Base-by-base conservation (phyloP, 2,797 vertebrate species). In the Arremon brunneinucha region DNA sequence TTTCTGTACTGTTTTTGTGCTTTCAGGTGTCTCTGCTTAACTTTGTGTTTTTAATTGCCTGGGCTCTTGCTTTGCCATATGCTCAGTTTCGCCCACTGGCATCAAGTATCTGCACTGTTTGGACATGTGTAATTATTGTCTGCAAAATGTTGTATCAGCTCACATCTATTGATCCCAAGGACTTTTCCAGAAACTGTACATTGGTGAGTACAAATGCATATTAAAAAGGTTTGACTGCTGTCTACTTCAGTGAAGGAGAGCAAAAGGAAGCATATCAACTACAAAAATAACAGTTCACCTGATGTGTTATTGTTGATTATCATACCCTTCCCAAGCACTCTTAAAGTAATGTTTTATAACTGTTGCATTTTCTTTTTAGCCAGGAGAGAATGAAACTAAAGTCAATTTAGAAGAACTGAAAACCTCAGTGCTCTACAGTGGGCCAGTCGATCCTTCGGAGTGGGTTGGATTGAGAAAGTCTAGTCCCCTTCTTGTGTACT, bases 141-240 rank as follows among this genome's bases (percentile, higher is more conserved):
- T 99, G 99, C 97, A 99, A 99, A 98, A 99, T 99, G 99, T 98
- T 99, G 94, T 99, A 99, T 98, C 99, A 99, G 97, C 98, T 99
- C 56, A 93, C 98, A 79, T 98, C 98, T 78, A 99, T 99, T 96
- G 63, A 98, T 28, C 98, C 98, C 15, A 12, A 37, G 13, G 87
- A 52, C 18, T 99, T 99, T 98, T 98, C 98, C 89, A 98, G 95
- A 68, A 98, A 96, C 88, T 99, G 99, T 97, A 75, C 94, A 37
- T 89, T 97, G 98, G 99, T 99, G 96, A 98, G 97, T 98, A 96
- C 41, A 76, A 93, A 44, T 43, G 21, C 18, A 32, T 53, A n/a
- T 74, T 62, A 23, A 62, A 89, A 86, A 43, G 32, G 1, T 80
- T 89, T 83, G 76, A 50, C 60, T 88, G 52, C 70, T 80, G 37